A percentile compares a stretch with the other conserved stretches of the same genome.
Conservation (phyloP, 1,140 invertebrate genomes). For the Oncopodura yosiiana region DNA sequence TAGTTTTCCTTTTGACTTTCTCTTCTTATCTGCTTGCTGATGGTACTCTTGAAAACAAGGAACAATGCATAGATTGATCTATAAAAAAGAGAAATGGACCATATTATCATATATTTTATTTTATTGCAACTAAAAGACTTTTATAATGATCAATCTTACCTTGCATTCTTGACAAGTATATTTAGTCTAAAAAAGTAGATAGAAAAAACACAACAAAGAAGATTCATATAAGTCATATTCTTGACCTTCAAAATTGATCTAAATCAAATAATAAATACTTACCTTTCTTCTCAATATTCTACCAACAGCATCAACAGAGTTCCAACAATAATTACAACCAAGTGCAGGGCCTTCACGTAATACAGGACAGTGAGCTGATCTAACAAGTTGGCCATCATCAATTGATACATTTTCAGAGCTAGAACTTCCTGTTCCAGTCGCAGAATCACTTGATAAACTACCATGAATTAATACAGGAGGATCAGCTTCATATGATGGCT, state of each 20-base stretch:
- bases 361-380: conserved; percentile 60
- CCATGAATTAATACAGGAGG: background rate
- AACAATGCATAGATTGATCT: conserved; percentile 74
- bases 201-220: too few relatives aligned
- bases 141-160: too few relatives aligned
- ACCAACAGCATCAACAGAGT: conserved; percentile 67
- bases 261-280: too few relatives aligned
- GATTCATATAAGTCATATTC: too few relatives aligned
- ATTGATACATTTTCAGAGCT: background rate
- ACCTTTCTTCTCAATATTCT: conserved; percentile 67
- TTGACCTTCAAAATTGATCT: too few relatives aligned
- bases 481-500: background rate
- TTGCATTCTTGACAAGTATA: conserved; percentile 78
- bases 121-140: too few relatives aligned
- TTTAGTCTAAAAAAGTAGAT: too few relatives aligned
- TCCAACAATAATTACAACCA: conserved; percentile 65
- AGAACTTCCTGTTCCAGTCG: background rate
- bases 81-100: too few relatives aligned
- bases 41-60: conserved; percentile 75
- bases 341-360: conserved; percentile 66
- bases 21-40: conserved; percentile 41
- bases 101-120: too few relatives aligned
- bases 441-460: conserved; percentile 9
- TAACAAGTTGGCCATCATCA: conserved; percentile 29
- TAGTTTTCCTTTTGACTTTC: conserved; percentile 16